Evolutionary conservation across 2,113 vertebrate genomes (phyloP).

Genomic region (Podocnemis expansa): DNA sequence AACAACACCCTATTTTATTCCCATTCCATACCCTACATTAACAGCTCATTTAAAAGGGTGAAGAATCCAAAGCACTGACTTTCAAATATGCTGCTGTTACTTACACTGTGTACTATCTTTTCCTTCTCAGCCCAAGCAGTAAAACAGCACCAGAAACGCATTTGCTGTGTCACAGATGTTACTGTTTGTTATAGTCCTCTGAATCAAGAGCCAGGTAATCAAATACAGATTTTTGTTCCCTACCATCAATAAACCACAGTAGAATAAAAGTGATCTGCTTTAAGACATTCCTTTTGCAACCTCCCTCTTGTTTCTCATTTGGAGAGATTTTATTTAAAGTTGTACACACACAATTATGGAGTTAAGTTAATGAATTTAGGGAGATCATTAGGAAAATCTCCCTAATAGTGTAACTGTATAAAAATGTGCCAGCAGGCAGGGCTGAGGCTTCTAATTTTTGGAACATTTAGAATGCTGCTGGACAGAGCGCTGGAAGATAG

Average conservation of each 20-base stretch:
- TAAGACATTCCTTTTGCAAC: background rate
- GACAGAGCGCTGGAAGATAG: conserved; percentile 18
- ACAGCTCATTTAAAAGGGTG: background rate
- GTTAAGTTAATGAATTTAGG: background rate
- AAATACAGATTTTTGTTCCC: background rate
- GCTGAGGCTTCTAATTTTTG: background rate
- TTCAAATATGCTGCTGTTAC: background rate
- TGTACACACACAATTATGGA: background rate
- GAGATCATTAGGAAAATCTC: background rate
- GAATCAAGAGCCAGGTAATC: conserved; percentile 2
- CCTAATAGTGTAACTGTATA: background rate
- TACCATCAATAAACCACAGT: background rate
- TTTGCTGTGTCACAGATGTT: background rate
- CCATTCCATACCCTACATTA: background rate
- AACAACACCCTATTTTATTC: conserved; percentile 16
- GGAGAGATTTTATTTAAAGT: background rate
- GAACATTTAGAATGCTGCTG: conserved; percentile 9
- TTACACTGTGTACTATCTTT: background rate
- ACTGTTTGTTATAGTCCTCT: background rate
- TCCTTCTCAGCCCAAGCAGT: background rate
- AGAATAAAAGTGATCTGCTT: background rate
- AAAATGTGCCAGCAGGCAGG: background rate
- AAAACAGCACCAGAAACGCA: background rate
- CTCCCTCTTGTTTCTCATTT: background rate
- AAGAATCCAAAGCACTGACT: background rate